These are phyloP conservation scores for Zophobas morio DNA, from an alignment of 1,140 invertebrate genomes.

Conservation along the genomic window DNA sequence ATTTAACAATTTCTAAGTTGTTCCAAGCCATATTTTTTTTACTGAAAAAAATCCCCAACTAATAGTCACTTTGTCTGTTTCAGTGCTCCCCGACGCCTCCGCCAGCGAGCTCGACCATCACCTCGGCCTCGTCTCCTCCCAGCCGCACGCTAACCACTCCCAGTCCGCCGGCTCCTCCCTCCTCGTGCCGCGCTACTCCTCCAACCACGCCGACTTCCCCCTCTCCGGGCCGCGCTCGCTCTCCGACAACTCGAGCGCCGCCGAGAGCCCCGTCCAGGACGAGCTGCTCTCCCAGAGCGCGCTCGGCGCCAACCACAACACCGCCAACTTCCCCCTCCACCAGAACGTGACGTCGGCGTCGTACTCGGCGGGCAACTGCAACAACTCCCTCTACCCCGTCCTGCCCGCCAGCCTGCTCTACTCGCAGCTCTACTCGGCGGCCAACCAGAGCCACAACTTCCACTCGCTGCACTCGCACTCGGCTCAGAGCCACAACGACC, in stretches of 20 bases:
- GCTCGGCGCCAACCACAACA: conserved; percentile 74
- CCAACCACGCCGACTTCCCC: conserved; percentile 67
- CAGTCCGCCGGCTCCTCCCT: conserved; percentile 66
- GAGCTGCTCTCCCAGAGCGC: conserved; percentile 73
- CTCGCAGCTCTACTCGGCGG: conserved; percentile 85
- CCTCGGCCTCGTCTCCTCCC: conserved; percentile 77
- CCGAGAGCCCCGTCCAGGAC: conserved; percentile 86
- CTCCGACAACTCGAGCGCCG: conserved; percentile 86
- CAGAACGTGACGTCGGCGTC: conserved; percentile 69
- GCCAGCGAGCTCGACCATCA: conserved; percentile 84
- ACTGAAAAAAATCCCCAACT: too few species aligned
- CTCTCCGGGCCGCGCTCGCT: conserved; percentile 77
- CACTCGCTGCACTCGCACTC: conserved; percentile 77
- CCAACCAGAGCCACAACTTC: conserved; percentile 84
- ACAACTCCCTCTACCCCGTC: conserved; percentile 80
- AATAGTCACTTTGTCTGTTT: conserved; percentile 53
- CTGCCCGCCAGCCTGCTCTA: conserved; percentile 85
- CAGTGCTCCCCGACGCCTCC: conserved; percentile 82
- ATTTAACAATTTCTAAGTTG: too few species aligned
- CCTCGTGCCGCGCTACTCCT: conserved; percentile 73
- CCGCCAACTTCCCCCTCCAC: conserved; percentile 75
- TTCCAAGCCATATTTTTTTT: too few species aligned
- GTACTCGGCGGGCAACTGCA: conserved; percentile 73
- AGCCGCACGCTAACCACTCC: conserved; percentile 67
- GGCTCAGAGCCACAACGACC: conserved; percentile 76